Evolutionary conservation across 1,140 invertebrate species (phyloP).

Genomic region (Drosophila melanogaster): DNA sequence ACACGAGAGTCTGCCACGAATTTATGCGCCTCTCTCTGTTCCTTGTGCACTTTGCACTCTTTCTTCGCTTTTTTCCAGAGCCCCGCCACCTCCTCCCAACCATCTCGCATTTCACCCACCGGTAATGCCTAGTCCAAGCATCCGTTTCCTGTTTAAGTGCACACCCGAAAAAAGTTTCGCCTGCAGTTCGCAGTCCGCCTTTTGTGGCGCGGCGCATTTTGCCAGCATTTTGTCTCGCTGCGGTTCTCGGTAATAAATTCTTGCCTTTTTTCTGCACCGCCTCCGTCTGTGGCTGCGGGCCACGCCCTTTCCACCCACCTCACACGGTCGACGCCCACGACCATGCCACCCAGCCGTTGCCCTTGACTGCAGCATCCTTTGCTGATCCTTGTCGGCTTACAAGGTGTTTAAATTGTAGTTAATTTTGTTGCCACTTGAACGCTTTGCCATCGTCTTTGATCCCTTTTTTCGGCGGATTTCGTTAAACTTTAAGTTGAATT

Average conservation of each 20-base stretch:
- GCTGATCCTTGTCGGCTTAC: conserved; percentile 55
- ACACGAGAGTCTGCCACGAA: conserved; percentile 57
- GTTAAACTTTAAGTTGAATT: conserved; percentile 26
- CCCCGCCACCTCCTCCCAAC: too few relatives aligned
- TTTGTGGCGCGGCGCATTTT: conserved; percentile 44
- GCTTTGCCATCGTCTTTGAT: conserved; percentile 43
- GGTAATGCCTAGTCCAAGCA: conserved; percentile 77
- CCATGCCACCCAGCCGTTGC: conserved; percentile 10
- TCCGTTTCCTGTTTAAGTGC: conserved; percentile 81
- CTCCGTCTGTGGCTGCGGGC: conserved; percentile 60
- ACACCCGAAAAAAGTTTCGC: conserved; percentile 60
- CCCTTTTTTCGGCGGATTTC: conserved; percentile 24
- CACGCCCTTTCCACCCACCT: conserved; percentile 23
- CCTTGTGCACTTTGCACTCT: conserved; percentile 54
- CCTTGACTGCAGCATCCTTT: conserved; percentile 47
- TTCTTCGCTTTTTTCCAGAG: conserved; percentile 20
- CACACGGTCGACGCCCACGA: conserved; percentile 1
- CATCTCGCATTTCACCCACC: conserved; percentile 3
- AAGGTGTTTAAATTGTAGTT: conserved; percentile 83
- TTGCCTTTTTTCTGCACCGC: conserved; percentile 29
- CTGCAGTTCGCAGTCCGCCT: conserved; percentile 6
- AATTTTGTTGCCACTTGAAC: conserved; percentile 79
- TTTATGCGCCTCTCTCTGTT: conserved; percentile 71
- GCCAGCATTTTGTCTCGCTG: conserved; percentile 77
- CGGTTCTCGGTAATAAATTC: conserved; percentile 81